Evolutionary conservation across 2,113 vertebrate species (phyloP), one percentile per base, ranked within the genome.

Genomic region (Mesitornis unicolor): DNA sequence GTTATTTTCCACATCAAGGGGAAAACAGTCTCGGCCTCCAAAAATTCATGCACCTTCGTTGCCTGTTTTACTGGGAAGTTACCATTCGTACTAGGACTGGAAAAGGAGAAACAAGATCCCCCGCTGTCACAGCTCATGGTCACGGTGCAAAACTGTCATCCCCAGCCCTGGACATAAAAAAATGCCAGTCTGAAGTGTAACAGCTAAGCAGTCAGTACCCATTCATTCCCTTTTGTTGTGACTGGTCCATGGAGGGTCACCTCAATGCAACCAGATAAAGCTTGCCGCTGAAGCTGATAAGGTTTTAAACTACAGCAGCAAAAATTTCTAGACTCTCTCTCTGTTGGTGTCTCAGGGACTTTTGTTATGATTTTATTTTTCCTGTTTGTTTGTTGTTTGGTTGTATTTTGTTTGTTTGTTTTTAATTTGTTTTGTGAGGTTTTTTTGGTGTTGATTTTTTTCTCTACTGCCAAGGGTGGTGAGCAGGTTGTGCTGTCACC

Each of bases 161-260:
- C 35, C 14, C 36, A 47, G 50, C 45, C 16, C 29, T 47, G 54
- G 33, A 14, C 7, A 6, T 31, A 81, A 87, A 61, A 81, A 87
- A 61, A 65, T 35, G 7, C 1, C 16, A 74, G 16, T 21, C 35
- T 73, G 31, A 85, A 83, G 28, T 19, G 4, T 38, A 83, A 24
- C 18, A 86, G 17, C 19, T 57, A 63, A 89, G 31, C 38, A 8
- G 1, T 47, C n/a, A 60, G 36, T 6, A 42, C 18, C 0, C 0
- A 4, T n/a, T 71, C 0, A 4, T n/a, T 71, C 13, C 10, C 11
- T 57, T 70, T 45, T 61, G 54, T 33, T 57, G 31, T 78, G 38
- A 31, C 16, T 86, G 25, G 19, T 51, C 19, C 28, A 19, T 0
- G 3, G 38, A 81, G n/a, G 14, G 14, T 48, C 77, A 48, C 31